Percentiles rank a stretch among this genome's conserved stretches.
phyloP scores from a whole-genome alignment of 2,797 vertebrate species.

The Echiichthys vipera region DNA sequence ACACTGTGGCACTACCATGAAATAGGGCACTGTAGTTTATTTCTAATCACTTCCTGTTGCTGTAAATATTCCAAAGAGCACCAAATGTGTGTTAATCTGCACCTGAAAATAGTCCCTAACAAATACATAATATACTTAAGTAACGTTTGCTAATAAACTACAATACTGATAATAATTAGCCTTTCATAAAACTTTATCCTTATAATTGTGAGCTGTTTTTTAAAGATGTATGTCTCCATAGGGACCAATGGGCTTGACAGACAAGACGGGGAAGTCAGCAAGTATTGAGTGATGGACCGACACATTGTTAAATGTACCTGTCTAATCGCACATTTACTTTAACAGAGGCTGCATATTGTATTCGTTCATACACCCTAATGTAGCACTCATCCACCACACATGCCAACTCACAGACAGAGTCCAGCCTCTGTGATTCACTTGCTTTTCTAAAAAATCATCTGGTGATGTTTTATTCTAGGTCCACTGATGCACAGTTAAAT shows the following conservation, averaged over 20 bases:
- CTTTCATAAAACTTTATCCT: neutral
- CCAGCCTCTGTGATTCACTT: neutral
- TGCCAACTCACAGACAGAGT: neutral
- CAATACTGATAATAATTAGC: neutral
- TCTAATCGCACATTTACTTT: too few relatives aligned
- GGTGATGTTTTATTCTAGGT: conserved; percentile 45
- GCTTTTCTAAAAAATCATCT: neutral
- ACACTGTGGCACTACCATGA: neutral
- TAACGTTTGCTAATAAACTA: neutral
- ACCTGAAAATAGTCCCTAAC: conserved; percentile 1
- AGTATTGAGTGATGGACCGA: neutral
- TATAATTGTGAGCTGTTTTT: neutral
- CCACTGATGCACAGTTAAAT: conserved; percentile 40
- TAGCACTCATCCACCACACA: neutral
- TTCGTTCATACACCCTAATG: neutral
- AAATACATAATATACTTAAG: neutral
- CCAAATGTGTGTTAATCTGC: neutral
- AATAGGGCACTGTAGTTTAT: neutral
- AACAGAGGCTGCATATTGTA: neutral
- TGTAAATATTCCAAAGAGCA: neutral
- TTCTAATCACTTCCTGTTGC: neutral
- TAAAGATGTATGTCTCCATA: neutral
- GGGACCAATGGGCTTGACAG: neutral
- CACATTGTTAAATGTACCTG: neutral
- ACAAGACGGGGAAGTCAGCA: neutral